Evolutionary conservation across 2,888 invertebrate species (phyloP).

Genomic region (Drosophila phalerata): DNA sequence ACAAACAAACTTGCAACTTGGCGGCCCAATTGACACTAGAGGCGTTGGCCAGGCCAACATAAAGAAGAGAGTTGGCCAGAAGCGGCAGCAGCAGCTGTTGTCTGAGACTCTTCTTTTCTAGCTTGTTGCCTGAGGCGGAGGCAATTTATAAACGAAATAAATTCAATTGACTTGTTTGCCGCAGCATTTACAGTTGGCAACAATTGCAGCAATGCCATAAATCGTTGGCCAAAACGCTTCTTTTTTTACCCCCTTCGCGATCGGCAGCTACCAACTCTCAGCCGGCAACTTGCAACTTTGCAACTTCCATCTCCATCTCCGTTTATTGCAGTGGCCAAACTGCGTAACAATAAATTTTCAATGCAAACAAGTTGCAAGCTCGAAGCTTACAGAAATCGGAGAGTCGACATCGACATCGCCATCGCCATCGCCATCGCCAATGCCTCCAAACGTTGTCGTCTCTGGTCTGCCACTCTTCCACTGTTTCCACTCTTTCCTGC

Average conservation of each 20-base stretch:
- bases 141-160: slow-evolving; percentile 82
- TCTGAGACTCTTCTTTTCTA: slow-evolving; percentile 1
- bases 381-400: slow-evolving; percentile 50
- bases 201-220: slow-evolving; percentile 82
- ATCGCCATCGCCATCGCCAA: slow-evolving; percentile 4
- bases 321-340: slow-evolving; percentile 67
- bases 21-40: slow-evolving; percentile 61
- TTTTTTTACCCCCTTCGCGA: not conserved
- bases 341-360: slow-evolving; percentile 82
- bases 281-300: not conserved
- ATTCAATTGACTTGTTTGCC: slow-evolving; percentile 82
- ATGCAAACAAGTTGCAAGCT: slow-evolving; percentile 77
- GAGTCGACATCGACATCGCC: slow-evolving; percentile 26
- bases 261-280: not conserved
- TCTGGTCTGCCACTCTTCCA: not conserved
- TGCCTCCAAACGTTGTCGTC: slow-evolving; percentile 14
- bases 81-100: slow-evolving; percentile 22
- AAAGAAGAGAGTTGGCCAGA: too few species aligned
- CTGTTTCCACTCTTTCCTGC: slow-evolving; percentile 21
- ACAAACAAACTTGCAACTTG: slow-evolving; percentile 11
- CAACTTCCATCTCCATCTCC: slow-evolving; percentile 20
- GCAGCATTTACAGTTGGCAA: slow-evolving; percentile 82
- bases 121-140: slow-evolving; percentile 25
- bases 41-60: slow-evolving; percentile 44
- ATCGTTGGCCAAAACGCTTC: slow-evolving; percentile 61